These are phyloP conservation scores for Leucophora obtusa DNA, from an alignment of 2,888 invertebrate genomes.

Conservation along the genomic window DNA sequence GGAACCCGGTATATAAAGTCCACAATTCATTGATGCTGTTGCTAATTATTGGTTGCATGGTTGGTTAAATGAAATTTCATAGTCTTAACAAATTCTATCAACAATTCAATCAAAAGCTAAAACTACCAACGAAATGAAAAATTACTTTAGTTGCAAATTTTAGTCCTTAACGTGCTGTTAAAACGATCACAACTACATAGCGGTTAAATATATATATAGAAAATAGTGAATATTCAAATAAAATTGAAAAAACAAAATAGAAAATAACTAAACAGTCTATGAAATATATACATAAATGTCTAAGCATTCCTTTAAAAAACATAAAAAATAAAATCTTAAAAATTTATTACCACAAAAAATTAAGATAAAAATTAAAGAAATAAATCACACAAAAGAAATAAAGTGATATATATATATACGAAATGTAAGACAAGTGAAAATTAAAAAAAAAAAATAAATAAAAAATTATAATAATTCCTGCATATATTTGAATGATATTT, in stretches of 20 bases:
- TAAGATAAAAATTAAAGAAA: too few species aligned
- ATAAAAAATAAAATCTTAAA: too few species aligned
- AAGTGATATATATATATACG: too few species aligned
- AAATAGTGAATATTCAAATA: neutral
- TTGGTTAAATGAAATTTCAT: neutral
- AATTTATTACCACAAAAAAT: too few species aligned
- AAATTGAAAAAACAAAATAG: slow-evolving; percentile 3
- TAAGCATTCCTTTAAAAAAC: neutral
- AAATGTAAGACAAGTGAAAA: too few species aligned
- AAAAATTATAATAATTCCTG: too few species aligned
- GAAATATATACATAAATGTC: neutral
- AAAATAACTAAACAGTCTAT: neutral
- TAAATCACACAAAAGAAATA: too few species aligned
- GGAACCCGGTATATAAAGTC: neutral
- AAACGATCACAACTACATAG: slow-evolving; percentile 50
- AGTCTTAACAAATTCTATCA: slow-evolving; percentile 25
- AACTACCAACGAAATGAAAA: slow-evolving; percentile 19
- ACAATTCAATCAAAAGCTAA: neutral
- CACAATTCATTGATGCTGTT: slow-evolving; percentile 60
- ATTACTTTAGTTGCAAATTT: slow-evolving; percentile 13
- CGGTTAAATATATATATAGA: slow-evolving; percentile 27
- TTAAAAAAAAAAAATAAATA: too few species aligned
- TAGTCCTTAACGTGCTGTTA: slow-evolving; percentile 49
- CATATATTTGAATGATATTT: too few species aligned
- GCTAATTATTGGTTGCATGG: neutral